Conservation (phyloP, 1,140 invertebrate species). For the Melitaea cinxia region DNA sequence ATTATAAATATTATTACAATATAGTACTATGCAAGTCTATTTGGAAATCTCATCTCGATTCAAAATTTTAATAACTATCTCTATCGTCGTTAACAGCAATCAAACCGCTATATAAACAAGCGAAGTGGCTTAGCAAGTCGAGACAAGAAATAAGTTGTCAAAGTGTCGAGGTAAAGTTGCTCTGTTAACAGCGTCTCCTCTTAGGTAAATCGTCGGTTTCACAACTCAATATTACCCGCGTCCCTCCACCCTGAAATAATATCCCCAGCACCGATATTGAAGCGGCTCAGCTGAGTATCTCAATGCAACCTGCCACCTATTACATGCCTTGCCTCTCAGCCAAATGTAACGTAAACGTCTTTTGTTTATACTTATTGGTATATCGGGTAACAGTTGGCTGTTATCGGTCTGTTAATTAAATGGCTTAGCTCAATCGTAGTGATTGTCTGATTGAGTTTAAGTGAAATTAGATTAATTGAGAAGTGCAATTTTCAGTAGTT, state of each 20-base stretch:
- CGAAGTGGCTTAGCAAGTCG: constrained; percentile 68
- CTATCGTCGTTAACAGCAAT: constrained; percentile 63
- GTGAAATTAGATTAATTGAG: constrained; percentile 27
- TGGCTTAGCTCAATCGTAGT: constrained; percentile 28
- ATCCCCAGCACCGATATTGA: constrained; percentile 72
- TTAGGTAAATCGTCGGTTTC: constrained; percentile 78
- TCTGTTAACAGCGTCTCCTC: constrained; percentile 70
- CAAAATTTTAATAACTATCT: constrained; percentile 34
- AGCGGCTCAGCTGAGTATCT: constrained; percentile 60
- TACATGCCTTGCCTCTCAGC: constrained; percentile 51
- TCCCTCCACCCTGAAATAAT: constrained; percentile 72
- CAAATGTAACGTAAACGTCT: constrained; percentile 70
- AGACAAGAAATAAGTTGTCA: constrained; percentile 81
- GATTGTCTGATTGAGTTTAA: constrained; percentile 31
- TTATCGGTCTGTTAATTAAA: constrained; percentile 48
- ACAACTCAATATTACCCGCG: constrained; percentile 74
- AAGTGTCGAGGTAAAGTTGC: constrained; percentile 76
- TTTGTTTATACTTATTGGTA: constrained; percentile 66
- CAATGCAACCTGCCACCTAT: constrained; percentile 59
- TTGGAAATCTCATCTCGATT: background rate
- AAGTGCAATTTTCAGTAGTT: constrained; percentile 3
- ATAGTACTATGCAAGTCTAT: background rate
- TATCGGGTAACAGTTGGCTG: constrained; percentile 42
- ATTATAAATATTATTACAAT: background rate
- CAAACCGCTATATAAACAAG: constrained; percentile 67